Percentiles rank a stretch among this genome's conserved stretches.
Evolutionary conservation across 1,140 invertebrate genomes (phyloP).

Genomic region (Cherax destructor): DNA sequence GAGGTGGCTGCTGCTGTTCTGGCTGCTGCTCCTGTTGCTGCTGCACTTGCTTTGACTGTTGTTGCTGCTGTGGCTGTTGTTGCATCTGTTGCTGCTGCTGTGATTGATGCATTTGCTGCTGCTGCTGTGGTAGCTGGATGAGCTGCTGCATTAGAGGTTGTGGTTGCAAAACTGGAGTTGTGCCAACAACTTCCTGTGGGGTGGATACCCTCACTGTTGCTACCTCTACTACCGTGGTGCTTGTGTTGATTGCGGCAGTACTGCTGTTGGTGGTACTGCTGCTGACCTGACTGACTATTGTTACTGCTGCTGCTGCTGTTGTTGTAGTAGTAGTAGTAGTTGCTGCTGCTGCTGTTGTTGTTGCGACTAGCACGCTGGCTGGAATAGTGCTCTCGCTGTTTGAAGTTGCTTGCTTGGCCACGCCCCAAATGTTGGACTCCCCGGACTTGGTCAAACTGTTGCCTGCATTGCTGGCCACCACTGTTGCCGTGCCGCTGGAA

Average conservation of each 20-base stretch:
- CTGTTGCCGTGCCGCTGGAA: slow-evolving; percentile 67
- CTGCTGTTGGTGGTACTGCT: slow-evolving; percentile 54
- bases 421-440: slow-evolving; percentile 64
- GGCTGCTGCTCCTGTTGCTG: slow-evolving; percentile 43
- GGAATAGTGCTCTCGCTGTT: slow-evolving; percentile 45
- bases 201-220: slow-evolving; percentile 6
- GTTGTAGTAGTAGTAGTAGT: slow-evolving; percentile 7
- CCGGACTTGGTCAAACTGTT: slow-evolving; percentile 56
- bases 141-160: slow-evolving; percentile 55
- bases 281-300: slow-evolving; percentile 22
- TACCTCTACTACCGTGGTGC: slow-evolving; percentile 1
- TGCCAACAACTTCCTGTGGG: slow-evolving; percentile 18
- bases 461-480: slow-evolving; percentile 52
- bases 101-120: slow-evolving; percentile 51
- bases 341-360: slow-evolving; percentile 21
- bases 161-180: slow-evolving; percentile 22
- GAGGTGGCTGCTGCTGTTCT: slow-evolving; percentile 11
- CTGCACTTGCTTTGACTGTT: neutral
- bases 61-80: slow-evolving; percentile 22
- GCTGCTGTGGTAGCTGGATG: slow-evolving; percentile 21
- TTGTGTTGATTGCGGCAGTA: slow-evolving; percentile 31
- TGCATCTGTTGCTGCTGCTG: slow-evolving; percentile 54
- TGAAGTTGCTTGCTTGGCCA: slow-evolving; percentile 51
- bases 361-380: slow-evolving; percentile 3
- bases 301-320: slow-evolving; percentile 12